Percentiles rank a stretch among this genome's conserved stretches.
Evolutionary conservation across 2,888 invertebrate genomes (phyloP).

Genomic region (Ochlodes sylvanus): DNA sequence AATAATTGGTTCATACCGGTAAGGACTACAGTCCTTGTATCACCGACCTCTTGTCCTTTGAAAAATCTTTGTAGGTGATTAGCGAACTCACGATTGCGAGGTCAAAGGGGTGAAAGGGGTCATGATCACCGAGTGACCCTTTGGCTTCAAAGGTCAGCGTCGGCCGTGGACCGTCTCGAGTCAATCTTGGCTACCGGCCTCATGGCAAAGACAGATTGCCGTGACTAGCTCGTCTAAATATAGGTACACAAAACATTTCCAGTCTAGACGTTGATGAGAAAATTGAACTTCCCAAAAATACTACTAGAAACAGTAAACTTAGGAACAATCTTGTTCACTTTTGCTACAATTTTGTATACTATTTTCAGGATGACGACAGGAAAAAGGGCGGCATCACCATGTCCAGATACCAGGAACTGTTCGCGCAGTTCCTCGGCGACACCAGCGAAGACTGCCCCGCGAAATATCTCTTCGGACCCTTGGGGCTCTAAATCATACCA

Average conservation of each 20-base stretch:
- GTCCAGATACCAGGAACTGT: constrained; percentile 92
- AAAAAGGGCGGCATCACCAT: constrained; percentile 91
- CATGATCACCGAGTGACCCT: background rate
- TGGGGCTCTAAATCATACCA: constrained; percentile 72
- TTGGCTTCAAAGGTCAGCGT: background rate
- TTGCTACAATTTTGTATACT: background rate
- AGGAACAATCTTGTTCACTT: no score
- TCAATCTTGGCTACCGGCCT: background rate
- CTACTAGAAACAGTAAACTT: no score
- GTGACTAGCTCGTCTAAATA: background rate
- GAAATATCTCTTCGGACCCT: constrained; percentile 91
- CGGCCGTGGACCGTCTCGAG: background rate
- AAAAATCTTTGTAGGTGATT: no score
- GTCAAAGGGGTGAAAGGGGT: background rate
- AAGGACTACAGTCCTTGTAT: no score
- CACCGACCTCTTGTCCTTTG: no score
- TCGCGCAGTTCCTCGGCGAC: constrained; percentile 92
- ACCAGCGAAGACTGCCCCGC: constrained; percentile 89
- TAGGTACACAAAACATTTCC: no score
- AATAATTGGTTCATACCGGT: no score
- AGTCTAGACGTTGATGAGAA: no score
- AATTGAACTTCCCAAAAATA: no score
- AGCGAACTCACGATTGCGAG: background rate
- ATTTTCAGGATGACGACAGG: constrained; percentile 90
- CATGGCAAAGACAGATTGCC: background rate